These are phyloP conservation scores for Akabosia matsudoensis DNA, from an alignment of 1,140 invertebrate species.

Conservation along the genomic window DNA sequence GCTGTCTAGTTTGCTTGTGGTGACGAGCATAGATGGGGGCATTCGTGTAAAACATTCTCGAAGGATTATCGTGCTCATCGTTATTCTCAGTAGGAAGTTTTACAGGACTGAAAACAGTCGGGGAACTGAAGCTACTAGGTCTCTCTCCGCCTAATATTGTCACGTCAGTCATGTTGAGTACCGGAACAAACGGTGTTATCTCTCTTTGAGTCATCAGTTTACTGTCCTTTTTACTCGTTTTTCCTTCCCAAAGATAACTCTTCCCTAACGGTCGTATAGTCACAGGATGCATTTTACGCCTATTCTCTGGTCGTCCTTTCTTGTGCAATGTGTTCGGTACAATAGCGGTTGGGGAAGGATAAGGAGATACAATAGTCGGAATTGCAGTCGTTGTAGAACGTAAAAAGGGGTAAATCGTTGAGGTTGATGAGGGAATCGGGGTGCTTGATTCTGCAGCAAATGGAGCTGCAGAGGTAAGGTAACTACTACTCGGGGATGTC, in stretches of 20 bases:
- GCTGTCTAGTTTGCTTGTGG: background rate
- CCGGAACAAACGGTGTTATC: background rate
- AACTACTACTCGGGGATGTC: background rate
- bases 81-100: background rate
- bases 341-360: conserved; percentile 1
- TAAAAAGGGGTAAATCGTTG: background rate
- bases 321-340: background rate
- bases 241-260: conserved; percentile 10
- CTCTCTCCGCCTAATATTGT: background rate
- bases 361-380: background rate
- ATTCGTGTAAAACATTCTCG: conserved; percentile 7
- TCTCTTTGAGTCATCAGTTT: background rate
- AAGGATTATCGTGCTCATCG: background rate
- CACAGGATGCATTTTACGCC: background rate
- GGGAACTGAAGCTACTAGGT: background rate
- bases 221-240: background rate
- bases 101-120: conserved; percentile 4
- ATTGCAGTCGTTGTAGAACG: background rate
- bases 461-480: background rate
- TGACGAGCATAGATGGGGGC: background rate
- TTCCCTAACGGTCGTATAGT: conserved; percentile 5
- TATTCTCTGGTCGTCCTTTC: background rate
- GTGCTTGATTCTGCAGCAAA: background rate
- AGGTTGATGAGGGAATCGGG: background rate
- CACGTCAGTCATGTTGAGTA: background rate